Base-by-base conservation (phyloP, 2,113 vertebrate species). In the Periophthalmodon schlosseri region DNA sequence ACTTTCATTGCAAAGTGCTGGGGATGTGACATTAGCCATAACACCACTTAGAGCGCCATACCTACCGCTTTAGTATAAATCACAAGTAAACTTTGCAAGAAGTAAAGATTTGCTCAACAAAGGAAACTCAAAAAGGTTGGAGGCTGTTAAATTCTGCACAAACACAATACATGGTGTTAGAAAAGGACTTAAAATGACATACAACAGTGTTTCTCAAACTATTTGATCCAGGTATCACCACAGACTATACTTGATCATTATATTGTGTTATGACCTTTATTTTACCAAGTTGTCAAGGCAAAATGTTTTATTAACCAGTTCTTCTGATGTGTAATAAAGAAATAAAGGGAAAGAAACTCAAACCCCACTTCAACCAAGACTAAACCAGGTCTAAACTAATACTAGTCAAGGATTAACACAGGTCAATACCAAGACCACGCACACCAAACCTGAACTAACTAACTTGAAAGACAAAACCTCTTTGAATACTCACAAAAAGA, bases 1-100 rank as follows among this genome's bases (percentile, higher is more conserved):
- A 90, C 88, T 88, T 82, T 73, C 47, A 80, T 75, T 23, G 73
- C 88, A 84, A 86, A 86, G 87, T 83, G 61, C 44, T 36, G 28
- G 78, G 70, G 86, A 90, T 79, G 79, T 85, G 85, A 61, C 56
- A 61, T 5, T 44, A 80, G 74, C 34, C 77, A 74, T 65, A 78
- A 87, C 84, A 85, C 70, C 2, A 78, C 46, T 60, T 23, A 20
- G 36, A 24, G 57, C 64, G 47, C 50, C 50, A 18, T 18, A 52
- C 20, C 16, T 21, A 2, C n/a, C 2, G 65, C 75, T 80, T 89
- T 69, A 71, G 56, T 78, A 60, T 84, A 81, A 82, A 88, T 90
- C 80, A 78, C 75, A 76, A 75, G 5, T 20, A 57, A 0, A 46
- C 83, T 84, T 89, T 86, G 83, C 82, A 47, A 71, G 39, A 88